Evolutionary conservation across 1,140 invertebrate genomes (phyloP).

Genomic region (Euura saliciscinereae): DNA sequence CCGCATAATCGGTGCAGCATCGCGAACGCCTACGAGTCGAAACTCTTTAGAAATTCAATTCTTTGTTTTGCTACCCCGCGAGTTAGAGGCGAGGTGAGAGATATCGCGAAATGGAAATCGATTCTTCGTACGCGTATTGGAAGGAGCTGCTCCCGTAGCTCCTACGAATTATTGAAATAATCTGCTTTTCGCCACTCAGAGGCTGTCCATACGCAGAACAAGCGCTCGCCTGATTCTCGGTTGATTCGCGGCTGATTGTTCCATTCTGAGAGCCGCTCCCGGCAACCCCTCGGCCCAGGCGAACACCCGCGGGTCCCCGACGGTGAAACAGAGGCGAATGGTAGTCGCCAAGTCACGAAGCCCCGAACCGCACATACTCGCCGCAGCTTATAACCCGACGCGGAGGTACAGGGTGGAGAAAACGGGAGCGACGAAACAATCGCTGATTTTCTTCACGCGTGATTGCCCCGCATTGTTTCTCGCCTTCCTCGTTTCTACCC

Average conservation of each 20-base stretch:
- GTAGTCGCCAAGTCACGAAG: neutral
- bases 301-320: neutral
- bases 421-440: slow-evolving; percentile 43
- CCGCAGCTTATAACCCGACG: slow-evolving; percentile 18
- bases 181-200: slow-evolving; percentile 34
- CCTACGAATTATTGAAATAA: slow-evolving; percentile 56
- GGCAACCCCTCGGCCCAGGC: slow-evolving; percentile 25
- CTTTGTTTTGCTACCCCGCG: slow-evolving; percentile 29
- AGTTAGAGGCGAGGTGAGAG: too few species aligned
- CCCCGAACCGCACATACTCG: slow-evolving; percentile 7
- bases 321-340: neutral
- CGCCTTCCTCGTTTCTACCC: neutral
- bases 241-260: slow-evolving; percentile 62
- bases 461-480: slow-evolving; percentile 54
- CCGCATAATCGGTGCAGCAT: slow-evolving; percentile 27
- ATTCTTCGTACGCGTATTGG: too few species aligned
- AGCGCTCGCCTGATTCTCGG: slow-evolving; percentile 59
- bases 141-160: neutral
- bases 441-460: slow-evolving; percentile 52
- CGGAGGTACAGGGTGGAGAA: too few species aligned
- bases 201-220: slow-evolving; percentile 49
- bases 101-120: too few species aligned
- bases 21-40: slow-evolving; percentile 16
- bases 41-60: slow-evolving; percentile 51
- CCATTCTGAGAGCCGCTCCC: slow-evolving; percentile 53